Evolutionary conservation across 1,140 invertebrate species (phyloP).

Genomic region (Caerostris darwini): DNA sequence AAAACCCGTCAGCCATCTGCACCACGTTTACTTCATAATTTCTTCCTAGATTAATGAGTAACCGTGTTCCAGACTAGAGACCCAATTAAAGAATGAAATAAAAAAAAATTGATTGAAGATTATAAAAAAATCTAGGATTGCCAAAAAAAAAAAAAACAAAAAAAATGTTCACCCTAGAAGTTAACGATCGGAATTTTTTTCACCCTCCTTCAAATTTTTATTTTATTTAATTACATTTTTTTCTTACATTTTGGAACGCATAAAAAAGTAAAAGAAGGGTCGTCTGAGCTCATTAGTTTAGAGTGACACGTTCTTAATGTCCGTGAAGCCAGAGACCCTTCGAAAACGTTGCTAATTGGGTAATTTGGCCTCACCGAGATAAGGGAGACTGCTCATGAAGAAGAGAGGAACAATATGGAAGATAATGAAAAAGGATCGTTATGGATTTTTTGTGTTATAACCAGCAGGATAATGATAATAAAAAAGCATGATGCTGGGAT

Average conservation of each 20-base stretch:
- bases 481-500: neutral
- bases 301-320: conserved; percentile 26
- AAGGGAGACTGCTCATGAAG: conserved; percentile 22
- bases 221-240: neutral
- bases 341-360: conserved; percentile 27
- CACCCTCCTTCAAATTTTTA: neutral
- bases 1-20: neutral
- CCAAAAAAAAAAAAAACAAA: neutral
- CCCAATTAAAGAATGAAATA: neutral
- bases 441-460: neutral
- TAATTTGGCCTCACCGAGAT: conserved; percentile 21
- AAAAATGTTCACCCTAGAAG: neutral
- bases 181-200: neutral
- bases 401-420: conserved; percentile 33
- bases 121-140: neutral
- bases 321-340: neutral
- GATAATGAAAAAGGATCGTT: conserved; percentile 31
- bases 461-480: neutral
- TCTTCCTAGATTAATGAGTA: neutral
- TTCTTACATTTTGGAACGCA: neutral
- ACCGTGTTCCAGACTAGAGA: neutral
- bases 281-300: conserved; percentile 21
- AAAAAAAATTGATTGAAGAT: neutral
- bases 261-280: neutral
- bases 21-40: neutral